A percentile compares a stretch with the other conserved stretches of the same genome.
phyloP scores from a whole-genome alignment of 2,797 vertebrate genomes.

The Parotocinclus haroldoi region DNA sequence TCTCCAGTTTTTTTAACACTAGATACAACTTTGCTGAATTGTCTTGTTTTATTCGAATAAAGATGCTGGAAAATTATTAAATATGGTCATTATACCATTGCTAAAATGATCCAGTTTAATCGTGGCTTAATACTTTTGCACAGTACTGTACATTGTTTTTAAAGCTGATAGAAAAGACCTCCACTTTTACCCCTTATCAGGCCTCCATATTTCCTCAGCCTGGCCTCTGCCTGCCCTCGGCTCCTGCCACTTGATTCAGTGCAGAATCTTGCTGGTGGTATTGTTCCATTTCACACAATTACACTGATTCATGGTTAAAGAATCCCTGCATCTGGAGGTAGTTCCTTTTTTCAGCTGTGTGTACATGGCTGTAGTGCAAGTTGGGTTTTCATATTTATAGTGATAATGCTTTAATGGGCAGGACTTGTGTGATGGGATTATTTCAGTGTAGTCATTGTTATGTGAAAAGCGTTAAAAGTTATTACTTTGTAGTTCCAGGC shows the following conservation, averaged over 20 bases:
- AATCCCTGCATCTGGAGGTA: constrained; percentile 34
- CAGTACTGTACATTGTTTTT: neutral
- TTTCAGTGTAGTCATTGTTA: neutral
- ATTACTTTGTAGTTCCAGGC: too few relatives aligned
- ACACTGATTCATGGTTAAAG: constrained; percentile 27
- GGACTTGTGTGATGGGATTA: neutral
- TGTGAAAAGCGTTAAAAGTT: too few relatives aligned
- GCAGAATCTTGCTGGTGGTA: constrained; percentile 27
- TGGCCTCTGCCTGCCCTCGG: constrained; percentile 10
- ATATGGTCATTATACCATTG: too few relatives aligned
- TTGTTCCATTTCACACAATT: constrained; percentile 1
- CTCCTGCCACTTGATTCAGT: constrained; percentile 13
- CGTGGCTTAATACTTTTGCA: too few relatives aligned
- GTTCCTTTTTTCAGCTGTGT: constrained; percentile 17
- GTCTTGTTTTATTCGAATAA: too few relatives aligned
- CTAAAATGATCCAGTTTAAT: too few relatives aligned
- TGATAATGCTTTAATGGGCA: neutral
- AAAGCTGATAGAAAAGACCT: neutral
- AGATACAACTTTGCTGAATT: too few relatives aligned
- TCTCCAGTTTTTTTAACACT: too few relatives aligned
- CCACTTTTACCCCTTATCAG: constrained; percentile 1
- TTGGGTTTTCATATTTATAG: constrained; percentile 19
- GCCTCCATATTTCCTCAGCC: neutral
- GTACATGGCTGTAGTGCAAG: constrained; percentile 7
- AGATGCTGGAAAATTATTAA: too few relatives aligned